Conservation (phyloP, 2,797 vertebrate genomes). For the Gorsachius magnificus region DNA sequence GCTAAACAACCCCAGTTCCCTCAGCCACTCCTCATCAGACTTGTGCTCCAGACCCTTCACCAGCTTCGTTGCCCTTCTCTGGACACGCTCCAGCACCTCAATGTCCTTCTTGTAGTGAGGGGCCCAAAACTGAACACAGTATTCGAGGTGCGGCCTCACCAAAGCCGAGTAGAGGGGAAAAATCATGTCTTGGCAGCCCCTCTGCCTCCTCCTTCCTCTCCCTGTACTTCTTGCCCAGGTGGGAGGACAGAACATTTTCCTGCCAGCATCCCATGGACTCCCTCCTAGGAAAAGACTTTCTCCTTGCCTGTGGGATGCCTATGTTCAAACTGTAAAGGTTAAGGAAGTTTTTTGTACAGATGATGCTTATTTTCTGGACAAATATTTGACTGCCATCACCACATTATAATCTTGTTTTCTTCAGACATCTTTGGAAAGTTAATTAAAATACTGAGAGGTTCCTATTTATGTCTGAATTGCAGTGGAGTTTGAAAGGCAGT, state of each 20-base stretch:
- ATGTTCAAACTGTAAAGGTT: not conserved
- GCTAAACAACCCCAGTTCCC: too few relatives aligned
- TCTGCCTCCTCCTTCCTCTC: not conserved
- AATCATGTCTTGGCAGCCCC: not conserved
- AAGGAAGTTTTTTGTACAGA: not conserved
- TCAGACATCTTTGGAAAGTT: not conserved
- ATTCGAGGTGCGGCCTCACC: too few relatives aligned
- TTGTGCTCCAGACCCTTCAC: too few relatives aligned
- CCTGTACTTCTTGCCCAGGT: not conserved
- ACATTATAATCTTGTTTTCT: not conserved
- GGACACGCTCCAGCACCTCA: too few relatives aligned
- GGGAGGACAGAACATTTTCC: not conserved
- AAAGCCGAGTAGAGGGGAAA: too few relatives aligned
- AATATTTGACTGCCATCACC: not conserved
- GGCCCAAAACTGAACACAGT: too few relatives aligned
- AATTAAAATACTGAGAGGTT: not conserved
- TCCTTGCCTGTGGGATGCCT: not conserved
- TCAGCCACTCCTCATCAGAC: too few relatives aligned
- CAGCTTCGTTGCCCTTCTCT: too few relatives aligned
- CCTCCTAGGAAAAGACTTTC: not conserved
- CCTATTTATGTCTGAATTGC: not conserved
- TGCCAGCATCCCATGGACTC: not conserved
- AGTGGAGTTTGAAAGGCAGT: not conserved
- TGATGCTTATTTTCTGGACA: not conserved
- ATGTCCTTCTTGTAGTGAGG: too few relatives aligned